Evolutionary conservation across 2,888 invertebrate species (phyloP).

Genomic region (Ophion costatus): DNA sequence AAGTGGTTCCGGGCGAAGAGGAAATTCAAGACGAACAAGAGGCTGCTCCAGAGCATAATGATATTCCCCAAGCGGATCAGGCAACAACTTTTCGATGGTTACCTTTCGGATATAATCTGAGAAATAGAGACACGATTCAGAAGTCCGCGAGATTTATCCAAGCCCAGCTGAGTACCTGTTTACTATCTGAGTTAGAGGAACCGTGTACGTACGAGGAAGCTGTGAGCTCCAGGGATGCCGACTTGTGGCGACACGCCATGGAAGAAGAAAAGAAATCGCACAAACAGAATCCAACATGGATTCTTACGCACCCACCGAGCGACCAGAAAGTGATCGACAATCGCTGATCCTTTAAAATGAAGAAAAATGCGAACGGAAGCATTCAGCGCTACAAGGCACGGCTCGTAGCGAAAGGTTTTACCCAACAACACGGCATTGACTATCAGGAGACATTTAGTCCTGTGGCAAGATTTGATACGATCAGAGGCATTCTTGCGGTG

Average conservation of each 20-base stretch:
- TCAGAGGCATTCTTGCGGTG: constrained; percentile 45
- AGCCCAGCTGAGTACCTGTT: constrained; percentile 32
- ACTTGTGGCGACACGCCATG: constrained; percentile 35
- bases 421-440: constrained; percentile 70
- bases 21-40: constrained; percentile 20
- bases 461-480: constrained; percentile 72
- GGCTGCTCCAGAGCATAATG: neutral
- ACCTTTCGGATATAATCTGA: constrained; percentile 24
- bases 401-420: constrained; percentile 55
- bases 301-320: constrained; percentile 19
- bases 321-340: constrained; percentile 56
- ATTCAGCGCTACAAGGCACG: constrained; percentile 70
- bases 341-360: constrained; percentile 68
- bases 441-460: constrained; percentile 76
- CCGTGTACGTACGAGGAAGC: constrained; percentile 42
- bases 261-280: constrained; percentile 49
- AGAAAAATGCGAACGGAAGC: constrained; percentile 52
- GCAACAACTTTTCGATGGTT: constrained; percentile 11
- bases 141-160: constrained; percentile 35
- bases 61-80: constrained; percentile 6
- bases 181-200: constrained; percentile 19
- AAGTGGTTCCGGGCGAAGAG: constrained; percentile 17
- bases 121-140: constrained; percentile 33
- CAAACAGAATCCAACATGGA: constrained; percentile 52
- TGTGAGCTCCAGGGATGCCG: constrained; percentile 4